Evolutionary conservation across 2,888 invertebrate species (phyloP).

Genomic region (Emesis castigata): DNA sequence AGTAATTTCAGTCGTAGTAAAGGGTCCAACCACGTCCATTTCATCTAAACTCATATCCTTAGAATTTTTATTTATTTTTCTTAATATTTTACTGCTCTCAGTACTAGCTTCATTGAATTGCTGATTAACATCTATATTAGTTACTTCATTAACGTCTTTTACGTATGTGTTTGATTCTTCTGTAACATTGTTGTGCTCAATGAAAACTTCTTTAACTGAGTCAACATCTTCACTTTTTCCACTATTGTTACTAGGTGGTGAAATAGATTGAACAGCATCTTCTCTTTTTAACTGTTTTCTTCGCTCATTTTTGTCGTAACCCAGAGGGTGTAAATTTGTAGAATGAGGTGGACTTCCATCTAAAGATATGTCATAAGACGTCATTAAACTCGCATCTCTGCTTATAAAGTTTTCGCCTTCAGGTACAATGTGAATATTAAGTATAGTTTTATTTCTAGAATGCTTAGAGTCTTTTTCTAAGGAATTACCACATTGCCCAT

Average conservation of each 20-base stretch:
- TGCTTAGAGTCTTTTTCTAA: slow-evolving; percentile 77
- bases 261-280: slow-evolving; percentile 85
- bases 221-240: slow-evolving; percentile 84
- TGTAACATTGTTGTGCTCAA: slow-evolving; percentile 1
- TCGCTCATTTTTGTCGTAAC: slow-evolving; percentile 81
- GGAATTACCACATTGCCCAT: slow-evolving; percentile 75
- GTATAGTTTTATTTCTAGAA: slow-evolving; percentile 79
- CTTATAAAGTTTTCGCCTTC: slow-evolving; percentile 80
- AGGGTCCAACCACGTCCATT: slow-evolving; percentile 81
- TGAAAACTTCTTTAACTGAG: slow-evolving; percentile 71
- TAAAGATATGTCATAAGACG: slow-evolving; percentile 81
- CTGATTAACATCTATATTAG: slow-evolving; percentile 4
- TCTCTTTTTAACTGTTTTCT: slow-evolving; percentile 84
- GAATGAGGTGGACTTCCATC: slow-evolving; percentile 82
- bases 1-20: slow-evolving; percentile 63
- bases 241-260: slow-evolving; percentile 84
- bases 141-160: not conserved
- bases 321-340: slow-evolving; percentile 81
- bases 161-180: not conserved
- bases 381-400: slow-evolving; percentile 82
- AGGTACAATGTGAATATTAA: slow-evolving; percentile 84
- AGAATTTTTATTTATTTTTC: not conserved
- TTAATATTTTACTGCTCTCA: not conserved
- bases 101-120: not conserved
- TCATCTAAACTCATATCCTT: slow-evolving; percentile 74